A percentile compares a stretch with the other conserved stretches of the same genome.
These are phyloP conservation scores for Hypothenemus hampei DNA, from an alignment of 1,140 invertebrate genomes.

Conservation along the genomic window DNA sequence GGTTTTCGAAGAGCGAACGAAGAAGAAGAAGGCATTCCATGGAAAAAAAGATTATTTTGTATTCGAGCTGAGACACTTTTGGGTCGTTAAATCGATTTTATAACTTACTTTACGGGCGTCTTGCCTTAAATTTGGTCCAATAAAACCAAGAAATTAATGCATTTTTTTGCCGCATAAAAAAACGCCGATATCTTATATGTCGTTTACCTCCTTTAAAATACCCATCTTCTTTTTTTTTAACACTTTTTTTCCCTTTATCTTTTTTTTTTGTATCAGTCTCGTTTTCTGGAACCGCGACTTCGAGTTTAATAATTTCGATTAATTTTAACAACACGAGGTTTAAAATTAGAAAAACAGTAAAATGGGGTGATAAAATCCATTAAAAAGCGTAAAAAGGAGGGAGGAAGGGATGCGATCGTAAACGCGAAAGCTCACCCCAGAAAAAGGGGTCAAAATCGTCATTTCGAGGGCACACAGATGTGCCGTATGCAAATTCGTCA, in stretches of 20 bases:
- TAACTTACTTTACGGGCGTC: slow-evolving; percentile 27
- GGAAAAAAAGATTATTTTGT: slow-evolving; percentile 22
- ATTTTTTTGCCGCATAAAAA: slow-evolving; percentile 30
- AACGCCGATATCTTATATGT: slow-evolving; percentile 27
- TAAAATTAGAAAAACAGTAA: slow-evolving; percentile 23
- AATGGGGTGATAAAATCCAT: slow-evolving; percentile 28
- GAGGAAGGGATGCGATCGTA: no score
- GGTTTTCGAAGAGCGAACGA: no score
- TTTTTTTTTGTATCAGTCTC: no score
- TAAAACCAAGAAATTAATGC: slow-evolving; percentile 30
- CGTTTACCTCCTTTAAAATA: slow-evolving; percentile 29
- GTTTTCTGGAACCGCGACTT: no score
- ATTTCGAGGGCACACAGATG: slow-evolving; percentile 26
- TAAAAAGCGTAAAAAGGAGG: slow-evolving; percentile 25
- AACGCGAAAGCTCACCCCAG: background rate
- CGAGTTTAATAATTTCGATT: no score
- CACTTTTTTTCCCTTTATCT: no score
- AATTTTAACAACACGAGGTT: slow-evolving; percentile 1
- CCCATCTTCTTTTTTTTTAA: no score
- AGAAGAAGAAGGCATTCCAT: slow-evolving; percentile 11
- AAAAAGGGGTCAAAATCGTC: slow-evolving; percentile 24
- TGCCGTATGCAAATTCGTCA: slow-evolving; percentile 25
- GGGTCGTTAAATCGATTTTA: slow-evolving; percentile 28
- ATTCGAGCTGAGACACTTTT: slow-evolving; percentile 27
- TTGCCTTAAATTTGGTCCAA: slow-evolving; percentile 21